A percentile compares a stretch with the other conserved stretches of the same genome.
phyloP scores from a whole-genome alignment of 2,888 invertebrate species.

The Corbicula japonica region DNA sequence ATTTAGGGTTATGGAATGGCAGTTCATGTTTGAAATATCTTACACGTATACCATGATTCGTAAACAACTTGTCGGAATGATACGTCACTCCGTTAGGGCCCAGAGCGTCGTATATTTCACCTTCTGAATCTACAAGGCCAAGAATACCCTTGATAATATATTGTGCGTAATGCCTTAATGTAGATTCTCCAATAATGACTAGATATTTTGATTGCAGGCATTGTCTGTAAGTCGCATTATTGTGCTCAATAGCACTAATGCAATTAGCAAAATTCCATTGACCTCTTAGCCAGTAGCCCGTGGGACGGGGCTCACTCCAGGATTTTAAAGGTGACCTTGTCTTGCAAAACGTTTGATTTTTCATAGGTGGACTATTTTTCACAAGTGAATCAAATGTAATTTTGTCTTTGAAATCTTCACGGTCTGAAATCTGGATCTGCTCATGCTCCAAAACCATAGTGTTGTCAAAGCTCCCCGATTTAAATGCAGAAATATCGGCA shows the following conservation, averaged over 20 bases:
- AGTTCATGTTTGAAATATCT: slow-evolving; percentile 51
- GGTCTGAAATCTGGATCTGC: slow-evolving; percentile 35
- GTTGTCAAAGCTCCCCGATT: slow-evolving; percentile 9
- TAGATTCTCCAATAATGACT: slow-evolving; percentile 52
- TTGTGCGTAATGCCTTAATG: slow-evolving; percentile 45
- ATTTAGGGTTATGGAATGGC: slow-evolving; percentile 52
- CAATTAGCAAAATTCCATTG: slow-evolving; percentile 29
- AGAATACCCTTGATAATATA: slow-evolving; percentile 38
- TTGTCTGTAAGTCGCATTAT: background rate
- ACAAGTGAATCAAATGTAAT: slow-evolving; percentile 8
- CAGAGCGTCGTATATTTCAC: no score
- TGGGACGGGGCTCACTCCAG: slow-evolving; percentile 42
- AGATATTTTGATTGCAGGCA: slow-evolving; percentile 55
- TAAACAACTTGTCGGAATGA: slow-evolving; percentile 37
- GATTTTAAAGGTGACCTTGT: slow-evolving; percentile 6
- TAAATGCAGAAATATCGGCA: slow-evolving; percentile 39
- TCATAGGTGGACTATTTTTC: background rate
- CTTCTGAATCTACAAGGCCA: no score
- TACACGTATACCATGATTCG: slow-evolving; percentile 25
- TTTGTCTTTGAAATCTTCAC: slow-evolving; percentile 21
- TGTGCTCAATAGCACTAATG: background rate
- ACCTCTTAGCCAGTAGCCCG: slow-evolving; percentile 39
- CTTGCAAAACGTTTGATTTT: slow-evolving; percentile 3
- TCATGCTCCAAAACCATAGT: slow-evolving; percentile 17
- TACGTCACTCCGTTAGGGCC: no score